Base-by-base conservation (phyloP, 2,888 invertebrate species). In the Drosophila siamana region DNA sequence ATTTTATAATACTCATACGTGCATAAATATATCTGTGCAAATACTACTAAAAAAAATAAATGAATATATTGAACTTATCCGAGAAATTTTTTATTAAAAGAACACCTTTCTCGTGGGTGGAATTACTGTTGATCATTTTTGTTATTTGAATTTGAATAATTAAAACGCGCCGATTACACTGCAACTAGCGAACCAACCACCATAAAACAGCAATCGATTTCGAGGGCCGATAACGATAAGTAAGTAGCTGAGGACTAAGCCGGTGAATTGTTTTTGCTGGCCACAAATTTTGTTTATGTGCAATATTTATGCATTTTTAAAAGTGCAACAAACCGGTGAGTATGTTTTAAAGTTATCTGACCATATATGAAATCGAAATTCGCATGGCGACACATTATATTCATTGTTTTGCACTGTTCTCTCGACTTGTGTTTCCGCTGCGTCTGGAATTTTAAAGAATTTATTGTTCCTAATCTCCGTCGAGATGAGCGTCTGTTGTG, bases 401-500 rank as follows among this genome's bases (percentile, higher is more conserved):
- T 7, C 3, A 22, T 24, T n/a, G 2, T 1, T 7, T n/a, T 13
- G 7, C n/a, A n/a, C 2, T 13, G 24, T 5, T 24, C 13, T 24
- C 2, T n/a, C 13, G 2, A 44, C 9, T 40, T 13, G n/a, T 5
- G 19, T 13, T 24, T 2, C 6, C 13, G 11, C 9, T 11, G 2
- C 9, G 6, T 16, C 15, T 19, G 33, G n/a, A 2, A 6, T 4
- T 7, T 15, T 11, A 9, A 41, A 36, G 38, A 11, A n/a, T 33
- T 33, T 33, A 11, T 33, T 26, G 41, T 13, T 76, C 38, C 51
- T 15, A 26, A 41, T 15, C 30, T 11, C 8, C 33, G 43, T 4
- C n/a, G 52, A 74, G 62, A 81, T 81, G 80, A 57, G 40, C 54
- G 13, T 63, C 38, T 28, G 38, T 47, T 22, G 64, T 54, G 63